Evolutionary conservation across 2,888 invertebrate species (phyloP).

Genomic region (Tetrapedia diversipes): DNA sequence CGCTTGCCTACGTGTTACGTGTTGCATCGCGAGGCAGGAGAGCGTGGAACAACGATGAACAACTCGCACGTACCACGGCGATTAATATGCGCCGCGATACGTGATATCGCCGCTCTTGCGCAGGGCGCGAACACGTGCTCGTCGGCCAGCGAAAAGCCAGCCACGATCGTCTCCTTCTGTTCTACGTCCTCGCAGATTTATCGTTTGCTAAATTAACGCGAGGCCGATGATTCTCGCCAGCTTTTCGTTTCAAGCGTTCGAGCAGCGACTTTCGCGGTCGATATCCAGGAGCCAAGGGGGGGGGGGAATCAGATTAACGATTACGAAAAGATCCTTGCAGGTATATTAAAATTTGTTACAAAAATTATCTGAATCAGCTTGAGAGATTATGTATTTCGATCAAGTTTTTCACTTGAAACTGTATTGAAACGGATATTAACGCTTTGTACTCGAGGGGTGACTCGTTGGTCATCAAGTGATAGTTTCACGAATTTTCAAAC

Average conservation of each 20-base stretch:
- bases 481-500: no score
- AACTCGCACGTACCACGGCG: constrained; percentile 71
- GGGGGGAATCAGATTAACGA: no score
- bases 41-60: constrained; percentile 57
- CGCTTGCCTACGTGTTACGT: constrained; percentile 60
- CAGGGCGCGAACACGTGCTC: constrained; percentile 57
- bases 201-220: constrained; percentile 39
- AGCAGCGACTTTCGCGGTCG: constrained; percentile 1
- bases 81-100: constrained; percentile 71
- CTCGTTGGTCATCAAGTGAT: no score
- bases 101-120: constrained; percentile 59
- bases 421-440: no score
- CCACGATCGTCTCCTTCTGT: constrained; percentile 19
- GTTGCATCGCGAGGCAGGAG: constrained; percentile 40
- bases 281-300: no score
- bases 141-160: constrained; percentile 28
- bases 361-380: no score
- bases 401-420: no score
- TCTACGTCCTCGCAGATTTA: constrained; percentile 44
- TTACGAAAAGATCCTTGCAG: no score
- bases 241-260: constrained; percentile 25
- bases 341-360: no score
- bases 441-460: no score
- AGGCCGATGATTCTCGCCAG: constrained; percentile 46
- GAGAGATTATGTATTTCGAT: no score